phyloP scores from a whole-genome alignment of 2,888 invertebrate species.

The Meghimatium bilineatum region DNA sequence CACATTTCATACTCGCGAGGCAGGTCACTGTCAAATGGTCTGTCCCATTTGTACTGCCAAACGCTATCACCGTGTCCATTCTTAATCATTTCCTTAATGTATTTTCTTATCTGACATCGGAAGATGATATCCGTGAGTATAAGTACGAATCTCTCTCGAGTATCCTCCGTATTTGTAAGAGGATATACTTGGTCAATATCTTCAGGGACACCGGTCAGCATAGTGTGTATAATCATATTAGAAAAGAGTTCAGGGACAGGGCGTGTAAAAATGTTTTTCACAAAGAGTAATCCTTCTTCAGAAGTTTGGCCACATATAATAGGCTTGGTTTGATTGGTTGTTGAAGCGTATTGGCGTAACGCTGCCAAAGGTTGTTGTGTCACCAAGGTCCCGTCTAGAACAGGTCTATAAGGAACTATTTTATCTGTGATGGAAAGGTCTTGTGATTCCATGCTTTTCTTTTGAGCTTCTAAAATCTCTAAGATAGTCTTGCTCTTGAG shows the following conservation, averaged over 20 bases:
- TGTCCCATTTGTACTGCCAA: slow-evolving; percentile 65
- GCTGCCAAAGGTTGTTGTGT: slow-evolving; percentile 60
- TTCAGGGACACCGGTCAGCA: slow-evolving; percentile 55
- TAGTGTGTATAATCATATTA: slow-evolving; percentile 55
- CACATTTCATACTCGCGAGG: slow-evolving; percentile 65
- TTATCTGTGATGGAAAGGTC: not conserved
- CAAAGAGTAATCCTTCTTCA: slow-evolving; percentile 66
- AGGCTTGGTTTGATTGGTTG: slow-evolving; percentile 55
- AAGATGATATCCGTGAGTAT: slow-evolving; percentile 66
- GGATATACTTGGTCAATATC: slow-evolving; percentile 57
- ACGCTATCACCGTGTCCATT: slow-evolving; percentile 7
- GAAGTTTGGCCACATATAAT: slow-evolving; percentile 64
- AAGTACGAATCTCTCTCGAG: slow-evolving; percentile 51
- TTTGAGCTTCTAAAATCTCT: slow-evolving; percentile 1
- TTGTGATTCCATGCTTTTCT: not conserved
- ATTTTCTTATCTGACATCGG: slow-evolving; percentile 61
- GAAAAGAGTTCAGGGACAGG: slow-evolving; percentile 55
- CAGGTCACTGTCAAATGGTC: slow-evolving; percentile 62
- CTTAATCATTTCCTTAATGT: slow-evolving; percentile 51
- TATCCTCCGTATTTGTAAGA: slow-evolving; percentile 52
- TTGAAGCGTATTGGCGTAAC: slow-evolving; percentile 48
- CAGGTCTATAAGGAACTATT: slow-evolving; percentile 34
- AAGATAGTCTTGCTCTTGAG: not conserved
- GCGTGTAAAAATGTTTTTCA: slow-evolving; percentile 63
- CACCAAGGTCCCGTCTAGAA: slow-evolving; percentile 63